Evolutionary conservation across 2,797 vertebrate genomes (phyloP).

Genomic region (Coendou prehensilis): DNA sequence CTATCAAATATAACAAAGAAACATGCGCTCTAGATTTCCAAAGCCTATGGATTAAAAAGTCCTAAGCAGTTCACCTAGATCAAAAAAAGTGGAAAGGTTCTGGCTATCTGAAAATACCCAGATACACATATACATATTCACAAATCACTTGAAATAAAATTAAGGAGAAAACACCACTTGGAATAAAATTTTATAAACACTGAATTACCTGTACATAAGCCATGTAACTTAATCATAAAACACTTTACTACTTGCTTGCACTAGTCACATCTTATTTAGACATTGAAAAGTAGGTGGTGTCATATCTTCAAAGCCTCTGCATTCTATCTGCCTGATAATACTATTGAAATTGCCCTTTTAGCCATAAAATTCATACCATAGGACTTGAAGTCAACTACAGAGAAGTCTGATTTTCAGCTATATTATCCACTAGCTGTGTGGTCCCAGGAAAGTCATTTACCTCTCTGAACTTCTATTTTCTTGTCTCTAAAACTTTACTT

Average conservation of each 20-base stretch:
- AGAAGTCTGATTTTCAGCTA: slow-evolving; percentile 24
- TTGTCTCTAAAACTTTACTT: slow-evolving; percentile 1
- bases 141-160: neutral
- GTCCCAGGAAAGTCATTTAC: slow-evolving; percentile 7
- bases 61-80: neutral
- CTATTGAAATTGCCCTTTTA: slow-evolving; percentile 4
- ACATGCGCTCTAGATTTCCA: neutral
- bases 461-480: neutral
- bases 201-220: slow-evolving; percentile 36
- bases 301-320: slow-evolving; percentile 15
- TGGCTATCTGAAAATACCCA: slow-evolving; percentile 20
- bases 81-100: neutral
- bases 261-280: slow-evolving; percentile 35
- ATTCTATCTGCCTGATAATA: neutral
- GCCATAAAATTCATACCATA: neutral
- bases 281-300: neutral
- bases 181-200: slow-evolving; percentile 35
- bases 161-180: slow-evolving; percentile 29
- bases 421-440: slow-evolving; percentile 44
- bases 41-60: neutral
- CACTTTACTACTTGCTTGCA: slow-evolving; percentile 36
- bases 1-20: slow-evolving; percentile 51
- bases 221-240: slow-evolving; percentile 35
- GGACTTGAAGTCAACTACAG: slow-evolving; percentile 31
- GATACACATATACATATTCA: neutral